A percentile compares a stretch with the other conserved stretches of the same genome.
These are phyloP conservation scores for Leucoraja erinaceus DNA, from an alignment of 2,113 vertebrate species.

Conservation along the genomic window DNA sequence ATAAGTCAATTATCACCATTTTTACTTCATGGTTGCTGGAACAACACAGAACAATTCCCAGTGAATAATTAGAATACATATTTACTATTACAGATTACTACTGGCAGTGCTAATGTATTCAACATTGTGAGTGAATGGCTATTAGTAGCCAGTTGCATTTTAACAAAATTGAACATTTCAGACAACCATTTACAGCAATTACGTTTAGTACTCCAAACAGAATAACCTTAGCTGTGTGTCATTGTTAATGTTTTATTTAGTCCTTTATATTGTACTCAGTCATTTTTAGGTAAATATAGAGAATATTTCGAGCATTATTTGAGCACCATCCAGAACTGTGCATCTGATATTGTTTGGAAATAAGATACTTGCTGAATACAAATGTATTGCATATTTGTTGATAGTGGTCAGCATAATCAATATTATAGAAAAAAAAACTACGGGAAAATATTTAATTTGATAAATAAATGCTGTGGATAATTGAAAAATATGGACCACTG, in stretches of 20 bases:
- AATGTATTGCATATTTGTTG: not conserved
- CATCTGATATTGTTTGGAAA: not conserved
- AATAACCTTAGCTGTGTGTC: too few species aligned
- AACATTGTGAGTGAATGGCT: not conserved
- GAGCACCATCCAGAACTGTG: not conserved
- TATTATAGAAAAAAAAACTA: not conserved
- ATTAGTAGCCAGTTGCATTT: not conserved
- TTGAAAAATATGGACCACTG: not conserved
- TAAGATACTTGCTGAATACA: not conserved
- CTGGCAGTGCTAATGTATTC: not conserved
- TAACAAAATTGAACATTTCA: not conserved
- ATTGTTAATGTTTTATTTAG: not conserved
- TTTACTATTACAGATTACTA: not conserved
- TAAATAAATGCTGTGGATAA: not conserved
- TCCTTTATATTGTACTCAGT: not conserved
- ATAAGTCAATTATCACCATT: slow-evolving; percentile 17
- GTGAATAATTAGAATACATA: not conserved
- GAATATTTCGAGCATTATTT: not conserved
- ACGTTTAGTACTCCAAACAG: not conserved
- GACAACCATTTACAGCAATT: not conserved
- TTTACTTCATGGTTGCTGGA: not conserved
- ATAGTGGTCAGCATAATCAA: not conserved
- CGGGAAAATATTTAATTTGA: not conserved
- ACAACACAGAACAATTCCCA: not conserved
- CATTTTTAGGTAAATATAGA: not conserved